Evolutionary conservation across 2,888 invertebrate species (phyloP), one percentile per base, ranked within the genome.

Genomic region (Conomelus anceps): DNA sequence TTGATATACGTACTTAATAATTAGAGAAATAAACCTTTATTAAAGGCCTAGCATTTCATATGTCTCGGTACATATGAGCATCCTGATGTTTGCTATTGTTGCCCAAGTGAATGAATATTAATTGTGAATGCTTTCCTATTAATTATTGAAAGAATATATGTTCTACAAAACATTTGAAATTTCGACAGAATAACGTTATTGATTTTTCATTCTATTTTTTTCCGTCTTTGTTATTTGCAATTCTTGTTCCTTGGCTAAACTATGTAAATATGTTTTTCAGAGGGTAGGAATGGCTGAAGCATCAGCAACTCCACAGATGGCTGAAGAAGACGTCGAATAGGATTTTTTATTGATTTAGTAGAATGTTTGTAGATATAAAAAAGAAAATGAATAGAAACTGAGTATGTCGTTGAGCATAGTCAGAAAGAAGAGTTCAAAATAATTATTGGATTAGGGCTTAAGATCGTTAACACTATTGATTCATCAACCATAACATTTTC

Each of bases 301-400:
- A n/a, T 63, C 63, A 63, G 13, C 63, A n/a, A 4, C 63, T 63
- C 63, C 63, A 6, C 63, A 86, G 22, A 86, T 86, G 86, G 86
- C 86, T 20, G 86, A 86, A 24, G 86, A 86, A 86, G 86, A 86
- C 29, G 86, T 86, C 11, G 86, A 86, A 86, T 86, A 86, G 20
- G 26, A 23, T 22, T 86, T 86, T 85, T 85, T 85, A 23, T 86
- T 23, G 17, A 86, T 26, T 63, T 63, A 63, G 63, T 63, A 63
- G 63, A 63, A 63, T 63, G 63, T 63, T 63, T 63, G 63, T 63
- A 63, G 63, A n/a, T 63, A 63, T n/a, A 17, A 13, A 7, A 13
- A 41, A 63, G 63, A n/a, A 63, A 13, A 63, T 26, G 26, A 26
- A 7, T 4, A n/a, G n/a, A 41, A 9, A 17, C 41, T 41, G 13